These are phyloP conservation scores for Eueides isabella DNA, from an alignment of 1,140 invertebrate genomes.

Conservation along the genomic window DNA sequence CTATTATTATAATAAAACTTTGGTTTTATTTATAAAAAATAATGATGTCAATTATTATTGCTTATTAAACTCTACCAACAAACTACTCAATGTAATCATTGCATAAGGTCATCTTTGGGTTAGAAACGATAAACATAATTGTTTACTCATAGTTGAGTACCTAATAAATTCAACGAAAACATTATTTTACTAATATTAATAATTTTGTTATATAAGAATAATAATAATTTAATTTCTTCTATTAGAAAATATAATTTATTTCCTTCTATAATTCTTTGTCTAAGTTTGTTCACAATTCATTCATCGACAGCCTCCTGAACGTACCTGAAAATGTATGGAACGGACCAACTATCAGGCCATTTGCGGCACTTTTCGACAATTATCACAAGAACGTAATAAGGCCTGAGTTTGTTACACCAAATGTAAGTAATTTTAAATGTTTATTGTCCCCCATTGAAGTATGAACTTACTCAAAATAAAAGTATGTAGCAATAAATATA, in stretches of 20 bases:
- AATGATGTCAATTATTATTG: neutral
- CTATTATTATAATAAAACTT: neutral
- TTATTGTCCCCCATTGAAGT: neutral
- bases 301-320: constrained; percentile 55
- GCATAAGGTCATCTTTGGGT: constrained; percentile 8
- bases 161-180: constrained; percentile 1
- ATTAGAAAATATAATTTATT: neutral
- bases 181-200: neutral
- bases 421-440: constrained; percentile 56
- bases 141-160: neutral
- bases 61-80: neutral
- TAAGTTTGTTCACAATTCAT: neutral
- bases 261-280: neutral
- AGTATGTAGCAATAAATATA: too few species aligned
- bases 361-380: constrained; percentile 76
- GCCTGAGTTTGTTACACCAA: constrained; percentile 75
- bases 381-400: constrained; percentile 79
- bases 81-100: neutral
- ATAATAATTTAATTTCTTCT: neutral
- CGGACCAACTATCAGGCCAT: constrained; percentile 73
- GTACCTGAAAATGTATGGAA: constrained; percentile 76
- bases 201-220: neutral
- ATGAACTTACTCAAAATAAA: too few species aligned
- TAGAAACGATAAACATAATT: constrained; percentile 14
- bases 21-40: neutral